Evolutionary conservation across 2,888 invertebrate genomes (phyloP).

Genomic region (Norana najaformis): DNA sequence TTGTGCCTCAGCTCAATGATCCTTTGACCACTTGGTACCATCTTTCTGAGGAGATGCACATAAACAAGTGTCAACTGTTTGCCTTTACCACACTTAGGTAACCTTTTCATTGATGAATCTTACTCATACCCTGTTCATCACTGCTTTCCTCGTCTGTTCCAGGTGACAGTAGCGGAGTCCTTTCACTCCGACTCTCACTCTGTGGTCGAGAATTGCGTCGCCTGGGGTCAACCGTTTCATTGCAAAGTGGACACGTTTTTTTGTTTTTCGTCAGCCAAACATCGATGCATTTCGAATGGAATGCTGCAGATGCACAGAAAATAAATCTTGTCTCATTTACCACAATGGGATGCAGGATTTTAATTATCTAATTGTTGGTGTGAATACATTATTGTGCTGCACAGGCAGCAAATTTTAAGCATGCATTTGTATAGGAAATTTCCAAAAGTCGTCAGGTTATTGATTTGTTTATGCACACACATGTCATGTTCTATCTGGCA

Average conservation of each 20-base stretch:
- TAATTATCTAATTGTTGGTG: background rate
- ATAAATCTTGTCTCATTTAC: background rate
- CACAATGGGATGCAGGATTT: background rate
- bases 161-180: conserved; percentile 23
- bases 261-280: conserved; percentile 96
- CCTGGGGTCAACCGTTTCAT: conserved; percentile 84
- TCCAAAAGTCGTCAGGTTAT: no score
- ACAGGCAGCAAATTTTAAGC: no score
- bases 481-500: no score
- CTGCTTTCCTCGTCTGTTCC: background rate
- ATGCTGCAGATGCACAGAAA: conserved; percentile 70
- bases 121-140: background rate
- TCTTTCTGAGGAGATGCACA: background rate
- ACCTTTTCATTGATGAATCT: background rate
- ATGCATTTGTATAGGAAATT: no score
- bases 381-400: no score
- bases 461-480: no score
- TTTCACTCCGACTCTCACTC: background rate
- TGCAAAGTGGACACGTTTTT: conserved; percentile 95
- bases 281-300: conserved; percentile 94
- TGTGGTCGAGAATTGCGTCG: conserved; percentile 57
- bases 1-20: background rate
- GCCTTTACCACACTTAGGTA: background rate
- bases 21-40: background rate
- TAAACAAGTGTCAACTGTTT: background rate